Evolutionary conservation across 1,140 invertebrate genomes (phyloP).

Genomic region (Drosophila quadrilineata): DNA sequence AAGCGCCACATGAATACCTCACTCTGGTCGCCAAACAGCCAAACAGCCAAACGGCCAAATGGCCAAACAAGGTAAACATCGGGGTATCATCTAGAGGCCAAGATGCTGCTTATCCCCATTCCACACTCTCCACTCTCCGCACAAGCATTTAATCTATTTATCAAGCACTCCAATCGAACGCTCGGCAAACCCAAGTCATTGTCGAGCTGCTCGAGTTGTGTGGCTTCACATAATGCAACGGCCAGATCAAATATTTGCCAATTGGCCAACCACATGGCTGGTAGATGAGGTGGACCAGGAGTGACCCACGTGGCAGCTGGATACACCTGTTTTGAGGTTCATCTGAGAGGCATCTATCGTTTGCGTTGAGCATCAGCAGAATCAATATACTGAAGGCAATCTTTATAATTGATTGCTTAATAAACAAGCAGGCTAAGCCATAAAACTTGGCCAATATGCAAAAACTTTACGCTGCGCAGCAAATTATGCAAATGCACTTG

Average conservation of each 20-base stretch:
- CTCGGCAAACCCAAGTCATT: constrained; percentile 33
- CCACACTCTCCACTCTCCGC: too few relatives aligned
- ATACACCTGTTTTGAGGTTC: constrained; percentile 1
- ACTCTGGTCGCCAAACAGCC: too few relatives aligned
- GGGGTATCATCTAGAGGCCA: constrained; percentile 46
- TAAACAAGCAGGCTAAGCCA: constrained; percentile 54
- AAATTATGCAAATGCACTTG: constrained; percentile 77
- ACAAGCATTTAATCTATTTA: constrained; percentile 66
- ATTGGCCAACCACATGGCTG: constrained; percentile 2
- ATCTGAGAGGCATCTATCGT: too few relatives aligned
- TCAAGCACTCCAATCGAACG: constrained; percentile 56
- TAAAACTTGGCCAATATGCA: constrained; percentile 62
- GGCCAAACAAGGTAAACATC: constrained; percentile 50
- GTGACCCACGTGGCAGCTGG: constrained; percentile 2
- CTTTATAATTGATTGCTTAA: constrained; percentile 69
- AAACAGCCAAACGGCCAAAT: too few relatives aligned
- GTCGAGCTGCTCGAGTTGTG: constrained; percentile 20
- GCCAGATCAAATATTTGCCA: constrained; percentile 47
- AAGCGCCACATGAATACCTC: constrained; percentile 42
- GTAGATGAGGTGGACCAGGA: too few relatives aligned
- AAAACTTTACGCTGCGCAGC: constrained; percentile 53
- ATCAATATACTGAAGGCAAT: constrained; percentile 44
- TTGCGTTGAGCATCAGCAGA: constrained; percentile 26
- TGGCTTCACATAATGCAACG: constrained; percentile 6
- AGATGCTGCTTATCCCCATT: constrained; percentile 25